A percentile compares a stretch with the other conserved stretches of the same genome.
phyloP scores from a whole-genome alignment of 2,888 invertebrate species.

The Chrysolina americana region DNA sequence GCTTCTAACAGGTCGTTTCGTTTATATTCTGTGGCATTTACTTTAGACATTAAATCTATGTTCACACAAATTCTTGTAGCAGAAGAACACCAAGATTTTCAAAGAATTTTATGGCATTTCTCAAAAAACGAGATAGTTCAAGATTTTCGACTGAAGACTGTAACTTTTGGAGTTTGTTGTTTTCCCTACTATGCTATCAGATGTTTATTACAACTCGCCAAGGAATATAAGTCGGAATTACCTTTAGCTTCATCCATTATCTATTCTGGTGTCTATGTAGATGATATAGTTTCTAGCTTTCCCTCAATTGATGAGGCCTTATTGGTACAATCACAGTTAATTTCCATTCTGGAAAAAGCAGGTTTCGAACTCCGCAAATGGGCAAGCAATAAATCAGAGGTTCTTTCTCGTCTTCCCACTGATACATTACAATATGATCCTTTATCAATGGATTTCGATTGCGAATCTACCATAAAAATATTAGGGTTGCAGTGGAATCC shows the following conservation, averaged over 20 bases:
- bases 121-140: neutral
- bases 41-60: neutral
- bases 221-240: neutral
- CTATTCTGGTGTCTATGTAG: neutral
- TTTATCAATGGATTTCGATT: too few relatives aligned
- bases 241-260: neutral
- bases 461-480: too few relatives aligned
- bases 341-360: neutral
- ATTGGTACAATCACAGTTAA: neutral
- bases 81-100: neutral
- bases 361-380: neutral
- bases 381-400: neutral
- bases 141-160: too few relatives aligned
- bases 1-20: too few relatives aligned
- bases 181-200: neutral
- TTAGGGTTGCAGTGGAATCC: too few relatives aligned
- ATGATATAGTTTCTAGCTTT: neutral
- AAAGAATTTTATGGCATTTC: neutral
- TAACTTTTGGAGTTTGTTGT: too few relatives aligned
- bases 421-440: too few relatives aligned
- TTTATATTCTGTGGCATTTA: too few relatives aligned
- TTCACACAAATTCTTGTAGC: neutral
- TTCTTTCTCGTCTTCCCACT: neutral
- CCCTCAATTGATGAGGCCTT: too few relatives aligned
- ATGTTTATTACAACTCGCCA: neutral